Conservation (phyloP, 2,888 invertebrate species). For the Pherbina coryleti region DNA sequence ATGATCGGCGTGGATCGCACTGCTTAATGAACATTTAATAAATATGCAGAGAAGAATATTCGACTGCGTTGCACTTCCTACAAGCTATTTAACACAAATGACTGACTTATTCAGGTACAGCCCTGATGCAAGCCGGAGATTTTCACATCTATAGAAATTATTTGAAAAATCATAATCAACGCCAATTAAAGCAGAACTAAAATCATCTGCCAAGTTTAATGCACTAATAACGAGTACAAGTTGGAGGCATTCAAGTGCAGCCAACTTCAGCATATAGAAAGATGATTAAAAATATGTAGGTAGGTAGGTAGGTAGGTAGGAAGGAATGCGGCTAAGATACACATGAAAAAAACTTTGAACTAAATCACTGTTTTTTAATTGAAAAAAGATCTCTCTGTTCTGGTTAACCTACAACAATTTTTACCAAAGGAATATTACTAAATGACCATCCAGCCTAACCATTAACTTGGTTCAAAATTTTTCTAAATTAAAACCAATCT, state of each 20-base stretch:
- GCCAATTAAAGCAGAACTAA: slow-evolving; percentile 22
- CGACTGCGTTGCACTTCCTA: neutral
- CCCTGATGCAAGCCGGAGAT: neutral
- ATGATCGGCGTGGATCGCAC: neutral
- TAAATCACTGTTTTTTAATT: no score
- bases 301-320: no score
- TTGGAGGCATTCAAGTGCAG: slow-evolving; percentile 57
- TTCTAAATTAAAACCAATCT: no score
- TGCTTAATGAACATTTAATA: neutral
- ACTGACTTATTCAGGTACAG: neutral
- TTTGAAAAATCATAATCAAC: slow-evolving; percentile 14
- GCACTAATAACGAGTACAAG: slow-evolving; percentile 60
- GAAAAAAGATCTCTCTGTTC: no score
- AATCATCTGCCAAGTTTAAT: slow-evolving; percentile 53
- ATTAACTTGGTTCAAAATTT: no score
- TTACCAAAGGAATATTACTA: no score
- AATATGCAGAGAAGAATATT: neutral
- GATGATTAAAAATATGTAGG: neutral
- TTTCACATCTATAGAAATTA: slow-evolving; percentile 39
- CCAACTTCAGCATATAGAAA: slow-evolving; percentile 37
- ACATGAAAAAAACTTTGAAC: no score
- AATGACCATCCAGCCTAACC: no score
- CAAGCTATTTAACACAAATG: neutral
- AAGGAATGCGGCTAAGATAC: no score
- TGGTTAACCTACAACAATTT: no score